Percentiles rank a stretch among this genome's conserved stretches.
These are phyloP conservation scores for Gonatopus flavifemur DNA, from an alignment of 1,140 invertebrate species.

Conservation along the genomic window DNA sequence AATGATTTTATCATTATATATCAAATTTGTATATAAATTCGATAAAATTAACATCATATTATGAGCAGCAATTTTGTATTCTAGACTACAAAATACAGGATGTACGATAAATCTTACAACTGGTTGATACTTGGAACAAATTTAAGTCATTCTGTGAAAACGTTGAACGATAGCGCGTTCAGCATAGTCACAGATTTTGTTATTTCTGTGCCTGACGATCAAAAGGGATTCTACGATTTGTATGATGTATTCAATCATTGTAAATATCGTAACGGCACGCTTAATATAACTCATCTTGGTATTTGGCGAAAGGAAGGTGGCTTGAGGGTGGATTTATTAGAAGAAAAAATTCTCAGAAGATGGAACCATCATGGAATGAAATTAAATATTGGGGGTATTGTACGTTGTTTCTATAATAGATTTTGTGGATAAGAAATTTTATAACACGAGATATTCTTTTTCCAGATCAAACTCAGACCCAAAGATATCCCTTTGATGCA, in stretches of 20 bases:
- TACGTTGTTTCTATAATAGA: slow-evolving; percentile 1
- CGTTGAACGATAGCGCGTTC: slow-evolving; percentile 33
- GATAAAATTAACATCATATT: not conserved
- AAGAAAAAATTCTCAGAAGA: slow-evolving; percentile 29
- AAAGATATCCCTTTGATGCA: slow-evolving; percentile 22
- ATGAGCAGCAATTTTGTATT: not conserved
- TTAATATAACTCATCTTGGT: slow-evolving; percentile 35
- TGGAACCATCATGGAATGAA: slow-evolving; percentile 35
- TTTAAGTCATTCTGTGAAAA: slow-evolving; percentile 14
- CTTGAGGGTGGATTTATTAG: slow-evolving; percentile 24
- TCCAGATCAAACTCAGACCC: slow-evolving; percentile 33
- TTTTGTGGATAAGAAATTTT: not conserved
- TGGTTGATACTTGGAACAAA: slow-evolving; percentile 36
- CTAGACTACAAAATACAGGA: slow-evolving; percentile 25
- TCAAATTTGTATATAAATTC: not conserved
- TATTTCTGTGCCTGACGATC: slow-evolving; percentile 21
- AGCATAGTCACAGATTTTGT: slow-evolving; percentile 34
- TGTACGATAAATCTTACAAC: slow-evolving; percentile 34
- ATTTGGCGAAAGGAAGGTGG: slow-evolving; percentile 22
- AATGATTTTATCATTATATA: not conserved
- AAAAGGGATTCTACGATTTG: slow-evolving; percentile 15
- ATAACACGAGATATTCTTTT: not conserved
- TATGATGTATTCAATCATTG: slow-evolving; percentile 41
- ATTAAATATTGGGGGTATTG: slow-evolving; percentile 30
- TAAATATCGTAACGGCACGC: slow-evolving; percentile 33